phyloP scores from a whole-genome alignment of 1,140 invertebrate genomes.

The Scaptomyza graminum region DNA sequence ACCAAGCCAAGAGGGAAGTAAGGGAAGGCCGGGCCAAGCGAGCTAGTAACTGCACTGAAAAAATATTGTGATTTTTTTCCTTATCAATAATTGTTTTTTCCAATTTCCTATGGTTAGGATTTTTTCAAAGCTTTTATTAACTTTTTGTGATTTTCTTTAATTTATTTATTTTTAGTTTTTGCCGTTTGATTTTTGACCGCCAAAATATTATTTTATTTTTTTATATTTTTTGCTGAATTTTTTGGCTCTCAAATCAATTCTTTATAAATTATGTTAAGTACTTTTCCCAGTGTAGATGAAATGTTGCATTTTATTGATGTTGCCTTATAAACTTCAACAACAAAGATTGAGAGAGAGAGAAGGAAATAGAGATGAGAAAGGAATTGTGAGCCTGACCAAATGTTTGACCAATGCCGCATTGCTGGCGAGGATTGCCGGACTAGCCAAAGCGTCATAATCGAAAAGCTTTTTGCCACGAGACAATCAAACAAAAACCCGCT shows the following conservation, averaged over 20 bases:
- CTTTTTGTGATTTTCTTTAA: too few species aligned
- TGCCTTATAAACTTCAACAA: slow-evolving; percentile 58
- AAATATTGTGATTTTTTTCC: too few species aligned
- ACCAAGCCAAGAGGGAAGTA: slow-evolving; percentile 20
- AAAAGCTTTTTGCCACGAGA: slow-evolving; percentile 61
- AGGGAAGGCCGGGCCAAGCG: neutral
- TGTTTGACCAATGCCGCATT: slow-evolving; percentile 18
- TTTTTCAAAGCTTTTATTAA: too few species aligned
- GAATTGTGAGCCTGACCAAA: slow-evolving; percentile 4
- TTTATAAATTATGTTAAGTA: too few species aligned
- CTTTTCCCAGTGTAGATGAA: neutral
- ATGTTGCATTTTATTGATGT: slow-evolving; percentile 61
- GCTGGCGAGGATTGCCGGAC: slow-evolving; percentile 21
- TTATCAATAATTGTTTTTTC: too few species aligned
- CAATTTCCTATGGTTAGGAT: too few species aligned
- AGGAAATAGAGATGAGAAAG: neutral
- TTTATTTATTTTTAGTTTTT: too few species aligned
- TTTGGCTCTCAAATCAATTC: too few species aligned
- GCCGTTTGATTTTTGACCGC: too few species aligned
- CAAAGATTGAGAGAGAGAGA: neutral
- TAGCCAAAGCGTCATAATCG: slow-evolving; percentile 68
- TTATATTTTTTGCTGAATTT: too few species aligned
- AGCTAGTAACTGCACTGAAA: too few species aligned
- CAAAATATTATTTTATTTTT: too few species aligned
- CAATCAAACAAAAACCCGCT: slow-evolving; percentile 28